A percentile compares a stretch with the other conserved stretches of the same genome.
Conservation (phyloP, 2,113 vertebrate genomes). For the Ranitomeya imitator region DNA sequence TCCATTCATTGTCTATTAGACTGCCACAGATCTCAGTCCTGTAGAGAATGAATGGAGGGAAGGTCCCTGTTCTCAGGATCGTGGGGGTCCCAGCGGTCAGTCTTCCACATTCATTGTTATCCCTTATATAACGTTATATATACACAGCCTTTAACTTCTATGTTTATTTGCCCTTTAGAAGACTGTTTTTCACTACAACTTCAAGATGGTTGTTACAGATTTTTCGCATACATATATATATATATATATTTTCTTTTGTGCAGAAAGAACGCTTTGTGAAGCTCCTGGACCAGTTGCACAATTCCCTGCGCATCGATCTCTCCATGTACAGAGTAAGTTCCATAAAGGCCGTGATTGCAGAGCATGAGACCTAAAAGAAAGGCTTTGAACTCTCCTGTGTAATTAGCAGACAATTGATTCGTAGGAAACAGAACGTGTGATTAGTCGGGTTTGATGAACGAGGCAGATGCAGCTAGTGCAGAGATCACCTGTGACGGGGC, state of each 20-base stretch:
- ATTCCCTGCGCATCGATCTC: slow-evolving; percentile 95
- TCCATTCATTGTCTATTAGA: too few species aligned
- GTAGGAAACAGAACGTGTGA: background rate
- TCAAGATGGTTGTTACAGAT: background rate
- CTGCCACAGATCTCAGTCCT: too few species aligned
- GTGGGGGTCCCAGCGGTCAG: too few species aligned
- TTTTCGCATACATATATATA: background rate
- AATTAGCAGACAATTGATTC: background rate
- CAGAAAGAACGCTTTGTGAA: slow-evolving; percentile 98
- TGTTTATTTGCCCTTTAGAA: background rate
- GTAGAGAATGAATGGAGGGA: too few species aligned
- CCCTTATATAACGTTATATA: too few species aligned
- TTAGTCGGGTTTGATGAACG: background rate
- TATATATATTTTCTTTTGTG: slow-evolving; percentile 24
- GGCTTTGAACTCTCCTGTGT: background rate
- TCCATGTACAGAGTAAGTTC: slow-evolving; percentile 92
- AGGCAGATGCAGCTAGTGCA: background rate
- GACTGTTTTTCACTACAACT: background rate
- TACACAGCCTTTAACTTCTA: too few species aligned
- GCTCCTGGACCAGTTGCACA: slow-evolving; percentile 95
- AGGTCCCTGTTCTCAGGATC: too few species aligned
- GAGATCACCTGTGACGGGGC: background rate
- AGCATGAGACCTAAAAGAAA: background rate
- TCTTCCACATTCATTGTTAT: too few species aligned
- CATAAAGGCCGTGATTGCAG: slow-evolving; percentile 35